A percentile compares a stretch with the other conserved stretches of the same genome.
These are phyloP conservation scores for Ophion obscuratus DNA, from an alignment of 2,888 invertebrate species.

Conservation along the genomic window DNA sequence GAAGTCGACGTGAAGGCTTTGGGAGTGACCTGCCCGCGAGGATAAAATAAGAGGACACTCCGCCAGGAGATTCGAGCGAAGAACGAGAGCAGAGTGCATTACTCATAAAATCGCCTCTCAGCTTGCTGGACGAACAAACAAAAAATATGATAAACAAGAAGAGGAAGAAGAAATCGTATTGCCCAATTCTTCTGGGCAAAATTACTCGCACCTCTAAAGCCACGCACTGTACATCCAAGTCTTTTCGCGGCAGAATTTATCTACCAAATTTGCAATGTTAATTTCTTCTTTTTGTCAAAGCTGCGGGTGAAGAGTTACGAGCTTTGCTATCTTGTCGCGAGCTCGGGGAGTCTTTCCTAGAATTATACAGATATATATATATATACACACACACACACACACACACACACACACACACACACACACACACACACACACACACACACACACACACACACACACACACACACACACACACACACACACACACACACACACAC, in stretches of 20 bases:
- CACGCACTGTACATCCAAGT: background rate
- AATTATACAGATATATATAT: slow-evolving; percentile 6
- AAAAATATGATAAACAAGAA: background rate
- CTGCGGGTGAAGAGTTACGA: slow-evolving; percentile 23
- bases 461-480: no score
- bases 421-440: no score
- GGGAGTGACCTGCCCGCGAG: slow-evolving; percentile 6
- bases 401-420: no score
- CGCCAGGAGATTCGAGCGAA: slow-evolving; percentile 17
- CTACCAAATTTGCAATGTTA: slow-evolving; percentile 71
- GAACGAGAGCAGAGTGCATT: slow-evolving; percentile 31
- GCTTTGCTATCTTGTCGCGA: slow-evolving; percentile 8
- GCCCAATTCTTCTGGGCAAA: background rate
- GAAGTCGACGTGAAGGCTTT: slow-evolving; percentile 43
- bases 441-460: no score
- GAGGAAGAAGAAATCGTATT: background rate
- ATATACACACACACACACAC: no score
- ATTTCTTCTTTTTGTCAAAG: slow-evolving; percentile 53
- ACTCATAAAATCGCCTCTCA: slow-evolving; percentile 21
- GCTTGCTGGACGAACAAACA: background rate
- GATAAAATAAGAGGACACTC: slow-evolving; percentile 26
- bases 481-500: no score
- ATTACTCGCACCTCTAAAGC: slow-evolving; percentile 9
- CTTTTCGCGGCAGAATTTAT: slow-evolving; percentile 40
- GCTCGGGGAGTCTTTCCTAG: background rate